Evolutionary conservation across 1,140 invertebrate species (phyloP).

Genomic region (Zaprionus kolodkinae): DNA sequence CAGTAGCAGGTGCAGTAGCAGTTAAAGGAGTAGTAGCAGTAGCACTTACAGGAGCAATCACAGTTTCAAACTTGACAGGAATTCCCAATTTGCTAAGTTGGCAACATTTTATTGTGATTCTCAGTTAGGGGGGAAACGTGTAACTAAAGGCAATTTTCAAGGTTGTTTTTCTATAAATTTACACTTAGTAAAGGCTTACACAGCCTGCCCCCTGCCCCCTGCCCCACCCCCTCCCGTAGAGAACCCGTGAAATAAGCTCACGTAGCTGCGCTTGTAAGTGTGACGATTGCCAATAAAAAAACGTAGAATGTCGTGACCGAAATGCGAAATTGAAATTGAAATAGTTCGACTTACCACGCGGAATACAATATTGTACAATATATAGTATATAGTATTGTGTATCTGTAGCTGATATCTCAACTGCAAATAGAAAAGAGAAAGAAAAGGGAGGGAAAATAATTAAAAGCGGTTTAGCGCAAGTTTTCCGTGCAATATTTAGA

Average conservation of each 20-base stretch:
- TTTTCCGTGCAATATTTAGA: constrained; percentile 11
- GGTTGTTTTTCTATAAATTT: constrained; percentile 6
- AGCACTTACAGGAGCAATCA: neutral
- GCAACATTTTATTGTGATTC: neutral
- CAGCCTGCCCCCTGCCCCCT: neutral
- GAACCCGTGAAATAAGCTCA: constrained; percentile 33
- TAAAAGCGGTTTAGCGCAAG: constrained; percentile 23
- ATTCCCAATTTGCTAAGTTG: constrained; percentile 4
- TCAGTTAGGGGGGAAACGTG: too few species aligned
- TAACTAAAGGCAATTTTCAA: constrained; percentile 5
- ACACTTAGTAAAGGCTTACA: neutral
- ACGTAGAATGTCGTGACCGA: constrained; percentile 28
- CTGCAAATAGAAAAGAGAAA: constrained; percentile 5
- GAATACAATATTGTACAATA: neutral
- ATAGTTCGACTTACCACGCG: constrained; percentile 5
- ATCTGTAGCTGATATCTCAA: neutral
- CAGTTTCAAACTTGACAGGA: neutral
- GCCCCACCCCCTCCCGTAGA: too few species aligned
- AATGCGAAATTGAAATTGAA: constrained; percentile 19
- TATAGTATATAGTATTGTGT: neutral
- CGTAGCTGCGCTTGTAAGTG: constrained; percentile 30
- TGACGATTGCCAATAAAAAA: constrained; percentile 40
- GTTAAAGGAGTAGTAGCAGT: too few species aligned
- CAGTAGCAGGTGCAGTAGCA: too few species aligned
- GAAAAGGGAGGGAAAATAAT: constrained; percentile 13